Evolutionary conservation across 2,888 invertebrate species (phyloP), one percentile per base, ranked within the genome.

Genomic region (Phorcus lineatus): DNA sequence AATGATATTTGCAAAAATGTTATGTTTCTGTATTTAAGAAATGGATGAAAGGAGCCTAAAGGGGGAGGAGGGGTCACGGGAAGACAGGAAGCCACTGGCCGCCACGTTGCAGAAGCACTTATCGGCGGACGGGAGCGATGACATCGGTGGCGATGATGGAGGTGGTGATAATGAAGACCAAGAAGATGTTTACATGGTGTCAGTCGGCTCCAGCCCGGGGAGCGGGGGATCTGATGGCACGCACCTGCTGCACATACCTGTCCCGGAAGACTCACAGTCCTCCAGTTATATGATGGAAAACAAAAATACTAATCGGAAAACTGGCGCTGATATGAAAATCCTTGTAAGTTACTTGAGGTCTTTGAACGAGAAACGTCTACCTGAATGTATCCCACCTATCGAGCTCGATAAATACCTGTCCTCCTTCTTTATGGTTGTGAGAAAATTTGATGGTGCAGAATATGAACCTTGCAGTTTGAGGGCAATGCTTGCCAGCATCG

Each of bases 401-500:
- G 88, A 90, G 76, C 84, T 90, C 9, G 90, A 90, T 81, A 85
- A 86, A 77, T 88, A 90, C 78, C 81, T 90, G 54, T 86, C 88
- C 16, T 89, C 85, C 13, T 90, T 89, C 75, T 90, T 90, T 80
- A 82, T 89, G 28, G 87, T 88, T 11, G 89, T 90, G 16, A 86
- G 88, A 77, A 90, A 90, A 80, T 86, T 88, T 40, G 90, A 90
- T 77, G 90, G 90, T 0, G 88, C 88, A 55, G 90, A 90, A 19
- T 90, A 90, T 78, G 90, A 90, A 81, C 89, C 90, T 0, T 89
- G 89, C 16, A 90, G 89, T 77, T 80, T 90, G 22, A 81, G 90
- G n/a, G 90, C 89, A 1, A 90, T 90, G 89, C 83, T 90, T 62
- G 90, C 90, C 31, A 90, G 90, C 75, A 87, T 90, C 13, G 90